Evolutionary conservation across 1,140 invertebrate species (phyloP).

Genomic region (Diachasma alloeum): DNA sequence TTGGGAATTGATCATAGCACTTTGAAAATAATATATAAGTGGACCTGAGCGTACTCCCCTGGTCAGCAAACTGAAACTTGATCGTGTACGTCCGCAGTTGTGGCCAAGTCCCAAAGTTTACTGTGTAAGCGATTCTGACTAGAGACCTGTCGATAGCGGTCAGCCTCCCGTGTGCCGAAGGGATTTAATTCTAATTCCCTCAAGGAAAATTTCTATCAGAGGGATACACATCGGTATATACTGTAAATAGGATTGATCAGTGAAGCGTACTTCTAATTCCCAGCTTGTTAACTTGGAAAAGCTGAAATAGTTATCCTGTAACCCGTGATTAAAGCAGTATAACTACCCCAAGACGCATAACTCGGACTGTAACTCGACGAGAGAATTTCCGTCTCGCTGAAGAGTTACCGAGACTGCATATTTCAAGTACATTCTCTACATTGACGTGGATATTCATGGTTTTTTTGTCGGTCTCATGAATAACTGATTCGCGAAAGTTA

Average conservation of each 20-base stretch:
- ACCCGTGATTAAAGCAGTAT: neutral
- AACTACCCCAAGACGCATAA: slow-evolving; percentile 8
- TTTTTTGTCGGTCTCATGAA: slow-evolving; percentile 10
- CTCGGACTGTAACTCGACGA: neutral
- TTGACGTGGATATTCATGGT: neutral
- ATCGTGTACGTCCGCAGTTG: neutral
- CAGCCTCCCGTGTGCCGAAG: neutral
- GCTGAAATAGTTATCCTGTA: neutral
- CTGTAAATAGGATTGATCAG: neutral
- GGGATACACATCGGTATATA: neutral
- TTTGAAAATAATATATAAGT: neutral
- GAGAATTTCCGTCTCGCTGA: slow-evolving; percentile 22
- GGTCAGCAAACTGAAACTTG: slow-evolving; percentile 2
- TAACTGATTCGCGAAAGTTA: slow-evolving; percentile 19
- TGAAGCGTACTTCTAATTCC: neutral
- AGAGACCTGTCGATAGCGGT: slow-evolving; percentile 7
- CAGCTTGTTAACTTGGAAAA: neutral
- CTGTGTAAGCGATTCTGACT: slow-evolving; percentile 3
- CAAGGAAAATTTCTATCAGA: slow-evolving; percentile 4
- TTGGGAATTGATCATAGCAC: neutral
- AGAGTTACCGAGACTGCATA: slow-evolving; percentile 19
- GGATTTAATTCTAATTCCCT: slow-evolving; percentile 1
- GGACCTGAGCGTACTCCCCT: neutral
- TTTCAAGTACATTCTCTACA: slow-evolving; percentile 1
- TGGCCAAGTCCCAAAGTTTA: slow-evolving; percentile 13